Conservation (phyloP, 2,888 invertebrate species). For the Venusia cambrica region DNA sequence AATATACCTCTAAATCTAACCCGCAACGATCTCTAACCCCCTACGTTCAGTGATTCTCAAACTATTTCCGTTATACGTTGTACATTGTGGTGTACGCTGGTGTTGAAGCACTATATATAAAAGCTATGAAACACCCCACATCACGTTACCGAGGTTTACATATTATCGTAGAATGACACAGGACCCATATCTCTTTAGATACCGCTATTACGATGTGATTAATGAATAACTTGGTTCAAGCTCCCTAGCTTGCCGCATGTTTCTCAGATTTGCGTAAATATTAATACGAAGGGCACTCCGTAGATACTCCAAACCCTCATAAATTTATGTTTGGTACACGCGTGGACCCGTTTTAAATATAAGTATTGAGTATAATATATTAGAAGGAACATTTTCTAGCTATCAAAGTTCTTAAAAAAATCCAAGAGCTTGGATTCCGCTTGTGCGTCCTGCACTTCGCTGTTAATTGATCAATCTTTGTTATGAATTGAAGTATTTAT, state of each 20-base stretch:
- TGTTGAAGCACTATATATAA: not conserved
- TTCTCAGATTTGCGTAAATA: slow-evolving; percentile 20
- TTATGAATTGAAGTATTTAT: no score
- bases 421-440: no score
- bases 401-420: slow-evolving; percentile 13
- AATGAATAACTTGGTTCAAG: slow-evolving; percentile 18
- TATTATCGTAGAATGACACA: slow-evolving; percentile 3
- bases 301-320: slow-evolving; percentile 17
- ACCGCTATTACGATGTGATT: slow-evolving; percentile 12
- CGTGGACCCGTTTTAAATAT: slow-evolving; percentile 14
- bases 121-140: slow-evolving; percentile 3
- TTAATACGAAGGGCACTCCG: slow-evolving; percentile 18
- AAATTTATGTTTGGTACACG: slow-evolving; percentile 19
- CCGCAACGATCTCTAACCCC: no score
- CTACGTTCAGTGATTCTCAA: no score
- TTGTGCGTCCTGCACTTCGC: no score
- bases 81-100: no score
- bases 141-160: slow-evolving; percentile 3
- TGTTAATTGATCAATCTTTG: no score
- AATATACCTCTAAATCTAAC: no score
- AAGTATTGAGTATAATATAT: no score
- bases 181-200: slow-evolving; percentile 10
- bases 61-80: no score
- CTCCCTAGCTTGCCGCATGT: slow-evolving; percentile 10
- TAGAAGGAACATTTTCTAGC: slow-evolving; percentile 13